phyloP scores from a whole-genome alignment of 2,797 vertebrate species.

The Ispidina picta region DNA sequence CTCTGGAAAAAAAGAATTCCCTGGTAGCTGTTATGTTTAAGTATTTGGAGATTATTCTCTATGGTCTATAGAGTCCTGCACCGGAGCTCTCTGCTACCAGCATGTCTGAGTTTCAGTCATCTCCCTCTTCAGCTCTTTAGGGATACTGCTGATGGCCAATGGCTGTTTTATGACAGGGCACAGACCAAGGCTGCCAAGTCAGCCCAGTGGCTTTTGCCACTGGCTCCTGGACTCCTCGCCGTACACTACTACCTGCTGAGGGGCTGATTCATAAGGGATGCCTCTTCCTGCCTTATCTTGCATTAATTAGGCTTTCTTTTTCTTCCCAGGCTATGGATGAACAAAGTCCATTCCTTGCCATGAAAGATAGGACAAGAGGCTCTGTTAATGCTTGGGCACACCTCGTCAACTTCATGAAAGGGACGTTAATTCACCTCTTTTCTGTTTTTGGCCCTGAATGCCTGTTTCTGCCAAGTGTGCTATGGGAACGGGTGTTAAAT shows the following conservation, averaged over 20 bases:
- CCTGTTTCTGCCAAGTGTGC: conserved; percentile 35
- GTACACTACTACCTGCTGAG: neutral
- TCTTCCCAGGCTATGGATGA: neutral
- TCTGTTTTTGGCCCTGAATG: conserved; percentile 29
- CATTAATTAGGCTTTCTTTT: neutral
- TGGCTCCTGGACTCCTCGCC: neutral
- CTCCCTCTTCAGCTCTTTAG: neutral
- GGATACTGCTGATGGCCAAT: neutral
- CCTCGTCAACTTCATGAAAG: neutral
- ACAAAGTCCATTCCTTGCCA: neutral
- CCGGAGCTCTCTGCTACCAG: neutral
- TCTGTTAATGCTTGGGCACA: neutral
- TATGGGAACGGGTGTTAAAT: conserved; percentile 43
- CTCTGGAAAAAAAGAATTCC: neutral
- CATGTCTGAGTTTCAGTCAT: neutral
- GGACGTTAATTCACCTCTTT: neutral
- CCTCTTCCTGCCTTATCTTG: neutral
- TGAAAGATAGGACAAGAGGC: neutral
- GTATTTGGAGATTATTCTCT: neutral
- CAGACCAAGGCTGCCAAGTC: neutral
- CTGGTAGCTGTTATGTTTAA: neutral
- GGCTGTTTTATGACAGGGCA: neutral
- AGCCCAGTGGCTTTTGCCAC: neutral
- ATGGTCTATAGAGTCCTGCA: neutral
- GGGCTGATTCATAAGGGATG: neutral